Conservation (phyloP, 2,888 invertebrate species). For the Drosophila eohydei region DNA sequence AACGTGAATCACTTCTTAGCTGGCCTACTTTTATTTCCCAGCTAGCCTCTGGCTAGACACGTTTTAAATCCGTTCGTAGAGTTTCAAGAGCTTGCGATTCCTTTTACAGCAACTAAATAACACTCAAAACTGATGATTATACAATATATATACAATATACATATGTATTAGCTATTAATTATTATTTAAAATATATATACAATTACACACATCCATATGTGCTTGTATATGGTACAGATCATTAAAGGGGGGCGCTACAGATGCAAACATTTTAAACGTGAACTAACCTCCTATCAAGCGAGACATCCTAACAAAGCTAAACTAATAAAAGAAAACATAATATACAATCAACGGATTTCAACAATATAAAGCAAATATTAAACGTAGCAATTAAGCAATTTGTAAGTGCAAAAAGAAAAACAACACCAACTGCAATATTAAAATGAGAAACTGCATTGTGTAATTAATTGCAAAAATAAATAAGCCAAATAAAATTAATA, state of each 20-base stretch:
- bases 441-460: slow-evolving; percentile 60
- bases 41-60: slow-evolving; percentile 24
- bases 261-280: slow-evolving; percentile 18
- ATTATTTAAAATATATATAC: slow-evolving; percentile 65
- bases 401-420: slow-evolving; percentile 61
- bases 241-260: slow-evolving; percentile 16
- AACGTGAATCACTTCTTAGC: slow-evolving; percentile 20
- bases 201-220: slow-evolving; percentile 30
- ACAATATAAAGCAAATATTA: slow-evolving; percentile 51
- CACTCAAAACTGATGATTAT: slow-evolving; percentile 62
- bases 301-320: slow-evolving; percentile 44
- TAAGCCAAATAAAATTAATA: slow-evolving; percentile 73
- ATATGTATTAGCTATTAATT: slow-evolving; percentile 68
- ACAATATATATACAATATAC: slow-evolving; percentile 56
- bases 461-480: slow-evolving; percentile 70
- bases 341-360: slow-evolving; percentile 70
- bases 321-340: slow-evolving; percentile 37
- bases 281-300: slow-evolving; percentile 28
- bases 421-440: slow-evolving; percentile 60
- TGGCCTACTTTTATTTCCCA: slow-evolving; percentile 23
- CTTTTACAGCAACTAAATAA: slow-evolving; percentile 47
- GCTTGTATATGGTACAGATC: slow-evolving; percentile 29
- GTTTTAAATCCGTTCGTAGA: slow-evolving; percentile 56
- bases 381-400: slow-evolving; percentile 65
- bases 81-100: slow-evolving; percentile 50